phyloP scores from a whole-genome alignment of 2,797 vertebrate species.

The Pygocentrus nattereri region DNA sequence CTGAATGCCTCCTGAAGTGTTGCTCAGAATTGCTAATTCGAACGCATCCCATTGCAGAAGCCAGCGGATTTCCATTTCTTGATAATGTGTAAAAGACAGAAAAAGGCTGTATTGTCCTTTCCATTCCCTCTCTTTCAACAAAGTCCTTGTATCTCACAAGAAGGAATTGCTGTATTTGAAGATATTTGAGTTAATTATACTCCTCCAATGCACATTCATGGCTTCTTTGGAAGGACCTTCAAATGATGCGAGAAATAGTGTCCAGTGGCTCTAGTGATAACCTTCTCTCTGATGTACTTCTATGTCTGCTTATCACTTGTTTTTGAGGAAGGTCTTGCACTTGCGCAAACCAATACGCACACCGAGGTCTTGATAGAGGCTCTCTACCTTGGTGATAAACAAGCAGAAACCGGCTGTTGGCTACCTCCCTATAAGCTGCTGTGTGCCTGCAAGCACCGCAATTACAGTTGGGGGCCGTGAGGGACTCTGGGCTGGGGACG shows the following conservation, averaged over 20 bases:
- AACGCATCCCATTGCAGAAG: background rate
- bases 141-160: background rate
- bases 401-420: slow-evolving; percentile 6
- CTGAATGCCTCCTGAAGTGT: background rate
- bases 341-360: background rate
- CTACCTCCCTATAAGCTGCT: background rate
- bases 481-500: slow-evolving; percentile 2
- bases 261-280: background rate
- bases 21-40: background rate
- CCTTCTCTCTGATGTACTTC: background rate
- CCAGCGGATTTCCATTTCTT: background rate
- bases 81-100: background rate
- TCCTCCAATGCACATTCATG: background rate
- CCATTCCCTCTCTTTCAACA: background rate
- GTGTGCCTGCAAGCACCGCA: background rate
- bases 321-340: background rate
- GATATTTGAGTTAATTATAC: slow-evolving; percentile 3
- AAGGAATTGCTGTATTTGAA: background rate
- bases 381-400: slow-evolving; percentile 14
- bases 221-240: background rate
- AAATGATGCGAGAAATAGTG: background rate
- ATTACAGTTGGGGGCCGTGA: background rate
- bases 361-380: background rate
- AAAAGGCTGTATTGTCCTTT: background rate
- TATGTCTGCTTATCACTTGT: slow-evolving; percentile 4